Percentiles rank a stretch among this genome's conserved stretches.
phyloP scores from a whole-genome alignment of 2,113 vertebrate genomes.

The Ciconia boyciana region DNA sequence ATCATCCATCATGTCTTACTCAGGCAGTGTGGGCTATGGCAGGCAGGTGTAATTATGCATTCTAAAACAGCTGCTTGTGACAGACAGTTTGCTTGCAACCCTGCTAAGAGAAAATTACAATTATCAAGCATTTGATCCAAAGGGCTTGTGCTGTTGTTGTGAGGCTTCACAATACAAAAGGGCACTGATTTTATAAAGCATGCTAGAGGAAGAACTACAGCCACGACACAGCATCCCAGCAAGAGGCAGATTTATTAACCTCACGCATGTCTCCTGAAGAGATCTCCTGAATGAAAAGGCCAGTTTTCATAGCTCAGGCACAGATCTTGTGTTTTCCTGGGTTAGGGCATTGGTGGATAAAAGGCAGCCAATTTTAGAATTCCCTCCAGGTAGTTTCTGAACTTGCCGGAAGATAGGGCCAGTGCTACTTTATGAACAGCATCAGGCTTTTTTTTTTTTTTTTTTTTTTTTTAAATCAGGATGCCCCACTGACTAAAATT shows the following conservation, averaged over 20 bases:
- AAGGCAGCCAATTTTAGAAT: background rate
- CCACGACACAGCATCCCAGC: background rate
- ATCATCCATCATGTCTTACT: background rate
- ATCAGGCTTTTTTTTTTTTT: background rate
- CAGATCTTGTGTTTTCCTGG: background rate
- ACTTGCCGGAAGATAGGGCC: background rate
- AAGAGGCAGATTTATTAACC: background rate
- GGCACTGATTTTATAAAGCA: background rate
- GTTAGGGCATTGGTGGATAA: background rate
- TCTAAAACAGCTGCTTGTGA: background rate
- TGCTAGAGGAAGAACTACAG: background rate
- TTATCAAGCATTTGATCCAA: background rate
- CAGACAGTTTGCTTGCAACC: background rate
- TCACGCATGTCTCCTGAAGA: background rate
- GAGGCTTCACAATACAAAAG: background rate
- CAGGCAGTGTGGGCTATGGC: background rate
- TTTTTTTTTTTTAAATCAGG: background rate
- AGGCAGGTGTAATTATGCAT: background rate
- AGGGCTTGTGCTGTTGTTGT: background rate
- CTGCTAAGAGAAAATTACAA: conserved; percentile 12
- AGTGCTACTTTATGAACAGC: background rate
- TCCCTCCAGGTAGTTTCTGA: background rate
- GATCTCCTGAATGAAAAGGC: background rate
- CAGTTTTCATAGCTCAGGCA: background rate
- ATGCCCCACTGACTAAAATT: background rate